Percentiles rank a stretch among this genome's conserved stretches.
Evolutionary conservation across 1,140 invertebrate genomes (phyloP).

Genomic region (Plectrocnemia conspersa): DNA sequence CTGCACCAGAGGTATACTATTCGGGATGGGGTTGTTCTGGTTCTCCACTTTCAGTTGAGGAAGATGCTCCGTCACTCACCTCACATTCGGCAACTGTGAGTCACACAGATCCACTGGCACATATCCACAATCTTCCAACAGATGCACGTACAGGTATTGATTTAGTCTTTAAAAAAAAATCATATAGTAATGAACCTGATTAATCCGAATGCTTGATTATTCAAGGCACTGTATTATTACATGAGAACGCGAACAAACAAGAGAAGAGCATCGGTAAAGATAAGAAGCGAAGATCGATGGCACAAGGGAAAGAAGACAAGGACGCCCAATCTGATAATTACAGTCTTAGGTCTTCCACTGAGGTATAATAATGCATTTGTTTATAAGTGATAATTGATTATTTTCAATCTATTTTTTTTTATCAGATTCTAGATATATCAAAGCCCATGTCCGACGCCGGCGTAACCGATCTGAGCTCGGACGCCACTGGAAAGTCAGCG

Average conservation of each 20-base stretch:
- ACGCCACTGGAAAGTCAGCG: slow-evolving; percentile 50
- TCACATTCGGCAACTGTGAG: slow-evolving; percentile 31
- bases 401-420: slow-evolving; percentile 11
- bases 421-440: slow-evolving; percentile 49
- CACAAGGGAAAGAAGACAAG: slow-evolving; percentile 40
- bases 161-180: not conserved
- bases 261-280: slow-evolving; percentile 39
- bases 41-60: slow-evolving; percentile 31
- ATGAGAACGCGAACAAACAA: slow-evolving; percentile 24
- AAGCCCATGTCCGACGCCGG: slow-evolving; percentile 51
- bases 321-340: slow-evolving; percentile 51
- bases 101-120: slow-evolving; percentile 26
- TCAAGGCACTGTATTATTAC: slow-evolving; percentile 12
- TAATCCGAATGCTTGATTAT: no score
- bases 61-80: slow-evolving; percentile 32
- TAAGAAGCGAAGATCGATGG: slow-evolving; percentile 40
- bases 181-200: no score
- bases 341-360: slow-evolving; percentile 48
- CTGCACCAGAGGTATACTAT: slow-evolving; percentile 50
- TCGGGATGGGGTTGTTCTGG: slow-evolving; percentile 45
- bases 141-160: slow-evolving; percentile 11
- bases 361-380: slow-evolving; percentile 38
- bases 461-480: slow-evolving; percentile 49
- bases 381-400: not conserved
- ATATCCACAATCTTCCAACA: slow-evolving; percentile 15